Evolutionary conservation across 2,797 vertebrate genomes (phyloP).

Genomic region (Poeciliopsis paucimaculata): DNA sequence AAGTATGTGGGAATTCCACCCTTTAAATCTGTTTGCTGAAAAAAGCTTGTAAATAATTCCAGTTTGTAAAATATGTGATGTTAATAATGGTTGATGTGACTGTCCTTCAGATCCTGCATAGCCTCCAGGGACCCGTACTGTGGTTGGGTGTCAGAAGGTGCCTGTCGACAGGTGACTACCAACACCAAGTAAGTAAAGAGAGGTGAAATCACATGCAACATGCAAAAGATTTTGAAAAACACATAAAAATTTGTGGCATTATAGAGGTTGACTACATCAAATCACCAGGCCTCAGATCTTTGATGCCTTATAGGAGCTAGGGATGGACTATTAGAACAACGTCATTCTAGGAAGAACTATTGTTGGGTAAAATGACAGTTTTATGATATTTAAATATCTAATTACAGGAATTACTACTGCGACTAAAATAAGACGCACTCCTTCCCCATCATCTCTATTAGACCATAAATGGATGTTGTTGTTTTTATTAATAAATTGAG

Average conservation of each 20-base stretch:
- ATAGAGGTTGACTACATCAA: background rate
- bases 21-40: background rate
- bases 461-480: background rate
- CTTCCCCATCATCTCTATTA: too few relatives aligned
- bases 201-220: background rate
- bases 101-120: constrained; percentile 89
- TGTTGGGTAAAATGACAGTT: background rate
- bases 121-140: constrained; percentile 98
- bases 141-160: constrained; percentile 92
- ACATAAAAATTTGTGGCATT: background rate
- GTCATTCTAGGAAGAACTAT: background rate
- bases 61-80: background rate
- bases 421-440: background rate
- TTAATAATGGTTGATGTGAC: constrained; percentile 32
- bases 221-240: background rate
- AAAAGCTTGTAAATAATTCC: background rate
- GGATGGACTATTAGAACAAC: background rate
- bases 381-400: background rate
- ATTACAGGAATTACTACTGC: background rate
- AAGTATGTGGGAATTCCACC: constrained; percentile 82
- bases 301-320: background rate
- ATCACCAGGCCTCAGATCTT: background rate
- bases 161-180: constrained; percentile 86
- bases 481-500: background rate
- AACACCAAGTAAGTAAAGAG: constrained; percentile 85